A percentile compares a stretch with the other conserved stretches of the same genome.
Conservation (phyloP, 2,888 invertebrate species). For the Germaria angustata region DNA sequence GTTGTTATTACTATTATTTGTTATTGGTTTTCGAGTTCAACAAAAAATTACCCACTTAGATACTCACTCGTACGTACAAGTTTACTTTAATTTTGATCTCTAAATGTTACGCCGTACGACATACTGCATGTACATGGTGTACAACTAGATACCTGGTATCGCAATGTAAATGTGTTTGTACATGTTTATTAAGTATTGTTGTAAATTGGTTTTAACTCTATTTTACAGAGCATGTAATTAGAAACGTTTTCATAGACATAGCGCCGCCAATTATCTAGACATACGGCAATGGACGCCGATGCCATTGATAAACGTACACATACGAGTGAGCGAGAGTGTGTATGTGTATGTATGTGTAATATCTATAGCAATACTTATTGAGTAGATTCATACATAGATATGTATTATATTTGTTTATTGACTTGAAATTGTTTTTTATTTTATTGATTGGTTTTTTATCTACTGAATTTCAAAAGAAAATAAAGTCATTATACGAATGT, state of each 20-base stretch:
- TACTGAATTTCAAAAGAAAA: conserved; percentile 41
- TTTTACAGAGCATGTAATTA: conserved; percentile 54
- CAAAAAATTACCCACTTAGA: conserved; percentile 16
- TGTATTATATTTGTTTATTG: conserved; percentile 19
- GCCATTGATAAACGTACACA: neutral
- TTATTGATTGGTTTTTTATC: neutral
- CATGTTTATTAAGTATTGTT: conserved; percentile 36
- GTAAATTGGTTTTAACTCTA: conserved; percentile 59
- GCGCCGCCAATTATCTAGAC: conserved; percentile 61
- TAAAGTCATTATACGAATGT: conserved; percentile 55
- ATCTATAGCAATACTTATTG: neutral
- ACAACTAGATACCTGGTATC: neutral
- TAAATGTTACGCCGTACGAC: conserved; percentile 3
- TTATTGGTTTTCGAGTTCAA: conserved; percentile 24
- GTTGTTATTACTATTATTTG: conserved; percentile 33
- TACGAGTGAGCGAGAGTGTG: neutral
- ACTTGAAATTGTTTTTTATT: conserved; percentile 30
- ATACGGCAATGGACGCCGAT: neutral
- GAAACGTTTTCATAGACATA: conserved; percentile 63
- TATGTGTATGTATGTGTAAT: neutral
- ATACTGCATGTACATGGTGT: neutral
- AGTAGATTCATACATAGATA: neutral
- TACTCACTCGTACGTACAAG: neutral
- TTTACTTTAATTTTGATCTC: conserved; percentile 27
- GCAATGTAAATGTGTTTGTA: neutral